phyloP scores from a whole-genome alignment of 2,888 invertebrate genomes.

The Caenorhabditis japonica region DNA sequence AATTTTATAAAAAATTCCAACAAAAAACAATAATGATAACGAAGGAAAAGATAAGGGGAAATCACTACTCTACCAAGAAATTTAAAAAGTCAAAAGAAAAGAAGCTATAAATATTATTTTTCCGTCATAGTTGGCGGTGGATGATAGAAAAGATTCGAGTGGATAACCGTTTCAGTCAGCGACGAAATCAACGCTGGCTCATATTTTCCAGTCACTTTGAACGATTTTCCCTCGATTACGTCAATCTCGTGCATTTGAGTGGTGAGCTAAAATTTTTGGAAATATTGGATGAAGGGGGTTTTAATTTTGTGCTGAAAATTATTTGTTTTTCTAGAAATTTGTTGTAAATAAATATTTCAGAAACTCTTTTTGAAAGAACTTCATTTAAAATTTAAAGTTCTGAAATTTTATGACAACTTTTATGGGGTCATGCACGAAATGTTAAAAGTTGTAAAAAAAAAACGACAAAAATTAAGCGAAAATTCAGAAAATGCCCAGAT shows the following conservation, averaged over 20 bases:
- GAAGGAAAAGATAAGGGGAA: background rate
- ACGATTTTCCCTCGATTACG: constrained; percentile 58
- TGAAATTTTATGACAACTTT: no score
- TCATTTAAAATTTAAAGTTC: no score
- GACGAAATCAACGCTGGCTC: constrained; percentile 67
- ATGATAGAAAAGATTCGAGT: constrained; percentile 69
- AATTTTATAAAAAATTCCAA: background rate
- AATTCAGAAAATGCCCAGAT: no score
- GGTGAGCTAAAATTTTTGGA: constrained; percentile 23
- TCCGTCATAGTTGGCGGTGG: constrained; percentile 65
- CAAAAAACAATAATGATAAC: constrained; percentile 1
- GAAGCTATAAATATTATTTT: constrained; percentile 33
- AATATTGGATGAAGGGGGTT: no score
- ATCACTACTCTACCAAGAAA: background rate
- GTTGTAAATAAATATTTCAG: no score
- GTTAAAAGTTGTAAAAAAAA: no score
- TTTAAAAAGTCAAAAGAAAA: constrained; percentile 1
- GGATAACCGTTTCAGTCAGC: constrained; percentile 68
- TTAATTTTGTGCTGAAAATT: no score
- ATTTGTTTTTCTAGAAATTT: background rate
- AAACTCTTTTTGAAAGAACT: no score
- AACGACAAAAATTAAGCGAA: no score
- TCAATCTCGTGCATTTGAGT: constrained; percentile 44
- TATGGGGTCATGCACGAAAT: no score
- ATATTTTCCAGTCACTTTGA: constrained; percentile 61